Conservation (phyloP, 2,888 invertebrate species). For the Drosophila multiciliata region DNA sequence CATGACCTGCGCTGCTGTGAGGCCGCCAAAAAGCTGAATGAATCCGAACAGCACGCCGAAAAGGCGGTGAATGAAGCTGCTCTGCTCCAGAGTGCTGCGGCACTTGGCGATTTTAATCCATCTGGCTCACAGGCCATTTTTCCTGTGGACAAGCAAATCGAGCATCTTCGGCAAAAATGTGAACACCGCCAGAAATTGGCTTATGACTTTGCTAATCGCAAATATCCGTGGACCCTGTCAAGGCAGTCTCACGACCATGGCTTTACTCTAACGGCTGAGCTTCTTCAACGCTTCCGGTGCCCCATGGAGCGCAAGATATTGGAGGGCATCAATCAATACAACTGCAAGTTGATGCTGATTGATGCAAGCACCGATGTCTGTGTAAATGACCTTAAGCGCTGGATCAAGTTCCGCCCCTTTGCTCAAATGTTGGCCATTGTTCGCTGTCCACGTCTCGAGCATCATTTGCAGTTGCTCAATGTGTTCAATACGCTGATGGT, state of each 20-base stretch:
- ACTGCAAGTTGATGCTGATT: slow-evolving; percentile 74
- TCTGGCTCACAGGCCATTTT: slow-evolving; percentile 39
- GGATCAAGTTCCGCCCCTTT: slow-evolving; percentile 76
- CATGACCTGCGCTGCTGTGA: slow-evolving; percentile 52
- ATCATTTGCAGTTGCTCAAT: slow-evolving; percentile 57
- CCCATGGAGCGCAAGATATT: slow-evolving; percentile 66
- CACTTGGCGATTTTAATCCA: slow-evolving; percentile 8
- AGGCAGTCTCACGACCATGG: slow-evolving; percentile 47
- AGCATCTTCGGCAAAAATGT: slow-evolving; percentile 29
- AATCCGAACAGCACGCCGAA: slow-evolving; percentile 28
- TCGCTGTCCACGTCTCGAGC: slow-evolving; percentile 64
- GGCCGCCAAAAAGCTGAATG: slow-evolving; percentile 23
- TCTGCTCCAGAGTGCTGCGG: slow-evolving; percentile 5
- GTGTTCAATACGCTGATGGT: slow-evolving; percentile 58
- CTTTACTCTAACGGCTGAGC: slow-evolving; percentile 52
- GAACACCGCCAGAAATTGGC: slow-evolving; percentile 68
- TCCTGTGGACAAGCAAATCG: slow-evolving; percentile 52
- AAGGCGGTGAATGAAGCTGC: slow-evolving; percentile 23
- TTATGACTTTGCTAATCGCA: slow-evolving; percentile 72
- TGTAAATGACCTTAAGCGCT: slow-evolving; percentile 65
- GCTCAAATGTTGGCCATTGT: slow-evolving; percentile 66
- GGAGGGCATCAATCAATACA: slow-evolving; percentile 54
- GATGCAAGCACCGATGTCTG: slow-evolving; percentile 66
- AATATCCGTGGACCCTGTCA: slow-evolving; percentile 71
- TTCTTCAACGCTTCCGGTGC: slow-evolving; percentile 44